A percentile compares a stretch with the other conserved stretches of the same genome.
Evolutionary conservation across 2,888 invertebrate species (phyloP).

Genomic region (Amitus sp.): DNA sequence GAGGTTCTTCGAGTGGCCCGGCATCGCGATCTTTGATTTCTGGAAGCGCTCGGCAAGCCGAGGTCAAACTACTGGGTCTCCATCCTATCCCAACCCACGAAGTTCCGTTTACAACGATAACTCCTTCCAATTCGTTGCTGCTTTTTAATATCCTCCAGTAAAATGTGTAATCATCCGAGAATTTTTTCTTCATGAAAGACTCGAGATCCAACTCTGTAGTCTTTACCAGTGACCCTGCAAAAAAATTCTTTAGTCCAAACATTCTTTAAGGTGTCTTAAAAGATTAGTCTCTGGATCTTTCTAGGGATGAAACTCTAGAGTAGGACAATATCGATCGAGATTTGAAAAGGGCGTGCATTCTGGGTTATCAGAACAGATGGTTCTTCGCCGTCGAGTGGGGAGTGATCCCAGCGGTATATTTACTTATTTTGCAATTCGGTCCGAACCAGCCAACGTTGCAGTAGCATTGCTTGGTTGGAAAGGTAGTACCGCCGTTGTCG

Average conservation of each 20-base stretch:
- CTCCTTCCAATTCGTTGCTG: slow-evolving; percentile 86
- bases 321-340: too few relatives aligned
- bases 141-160: slow-evolving; percentile 89
- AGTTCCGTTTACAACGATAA: slow-evolving; percentile 87
- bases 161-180: slow-evolving; percentile 80
- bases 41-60: slow-evolving; percentile 84
- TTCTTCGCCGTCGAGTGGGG: too few relatives aligned
- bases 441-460: slow-evolving; percentile 92
- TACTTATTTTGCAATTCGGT: slow-evolving; percentile 83
- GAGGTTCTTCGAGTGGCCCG: slow-evolving; percentile 60
- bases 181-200: slow-evolving; percentile 75
- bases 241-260: too few relatives aligned
- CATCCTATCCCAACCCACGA: slow-evolving; percentile 89
- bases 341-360: too few relatives aligned
- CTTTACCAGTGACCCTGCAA: slow-evolving; percentile 80
- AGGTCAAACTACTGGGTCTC: slow-evolving; percentile 81
- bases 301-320: too few relatives aligned
- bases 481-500: slow-evolving; percentile 81
- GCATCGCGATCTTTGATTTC: slow-evolving; percentile 67
- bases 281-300: too few relatives aligned
- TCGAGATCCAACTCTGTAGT: slow-evolving; percentile 78
- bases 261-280: too few relatives aligned
- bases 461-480: slow-evolving; percentile 87
- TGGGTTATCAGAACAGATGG: too few relatives aligned
- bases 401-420: too few relatives aligned